A percentile compares a stretch with the other conserved stretches of the same genome.
Conservation (phyloP, 2,797 vertebrate species). For the Dendrocincla tyrannina region DNA sequence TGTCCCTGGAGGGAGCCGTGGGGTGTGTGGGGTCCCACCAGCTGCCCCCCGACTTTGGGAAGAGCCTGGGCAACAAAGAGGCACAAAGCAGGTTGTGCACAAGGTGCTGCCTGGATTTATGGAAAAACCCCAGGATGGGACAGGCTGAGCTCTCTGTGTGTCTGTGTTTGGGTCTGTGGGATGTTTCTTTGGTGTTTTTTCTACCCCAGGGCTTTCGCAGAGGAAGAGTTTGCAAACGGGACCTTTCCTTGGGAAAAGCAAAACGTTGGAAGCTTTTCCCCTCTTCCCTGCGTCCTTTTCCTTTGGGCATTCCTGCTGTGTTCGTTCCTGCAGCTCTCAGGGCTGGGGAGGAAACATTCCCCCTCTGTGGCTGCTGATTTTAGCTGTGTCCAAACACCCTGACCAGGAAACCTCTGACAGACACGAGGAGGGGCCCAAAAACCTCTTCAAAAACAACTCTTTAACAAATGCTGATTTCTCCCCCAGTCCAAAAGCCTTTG, state of each 20-base stretch:
- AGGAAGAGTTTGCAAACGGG: not conserved
- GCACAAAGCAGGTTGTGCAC: not conserved
- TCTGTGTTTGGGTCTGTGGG: not conserved
- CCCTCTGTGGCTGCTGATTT: not conserved
- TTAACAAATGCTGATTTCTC: not conserved
- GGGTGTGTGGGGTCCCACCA: not conserved
- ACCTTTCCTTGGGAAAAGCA: not conserved
- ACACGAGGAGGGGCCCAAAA: not conserved
- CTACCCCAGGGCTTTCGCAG: not conserved
- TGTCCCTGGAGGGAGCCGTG: not conserved
- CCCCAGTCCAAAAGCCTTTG: not conserved
- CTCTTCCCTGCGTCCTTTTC: not conserved
- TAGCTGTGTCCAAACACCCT: not conserved
- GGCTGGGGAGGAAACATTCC: not conserved
- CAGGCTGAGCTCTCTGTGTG: not conserved
- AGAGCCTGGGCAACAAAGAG: not conserved
- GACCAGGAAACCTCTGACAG: not conserved
- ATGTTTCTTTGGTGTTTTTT: not conserved
- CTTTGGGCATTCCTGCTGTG: not conserved
- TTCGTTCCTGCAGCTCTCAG: not conserved
- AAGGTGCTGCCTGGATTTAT: not conserved
- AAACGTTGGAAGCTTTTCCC: not conserved
- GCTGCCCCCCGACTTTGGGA: not conserved
- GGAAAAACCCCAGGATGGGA: not conserved
- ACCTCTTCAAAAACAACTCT: not conserved